Conservation (phyloP, 2,888 invertebrate species). For the Drosophila gaucha region DNA sequence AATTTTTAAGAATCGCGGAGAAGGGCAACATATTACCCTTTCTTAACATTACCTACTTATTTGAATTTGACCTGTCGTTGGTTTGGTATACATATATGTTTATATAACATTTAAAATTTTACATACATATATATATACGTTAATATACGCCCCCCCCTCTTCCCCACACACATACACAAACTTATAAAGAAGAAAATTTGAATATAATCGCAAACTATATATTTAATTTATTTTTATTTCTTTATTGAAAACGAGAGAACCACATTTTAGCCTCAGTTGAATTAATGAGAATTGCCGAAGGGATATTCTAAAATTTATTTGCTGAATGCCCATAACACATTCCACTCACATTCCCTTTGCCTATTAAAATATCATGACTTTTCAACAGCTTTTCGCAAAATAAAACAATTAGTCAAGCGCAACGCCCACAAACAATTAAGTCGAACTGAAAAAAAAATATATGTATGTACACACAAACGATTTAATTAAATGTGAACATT, state of each 20-base stretch:
- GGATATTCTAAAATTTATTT: too few relatives aligned
- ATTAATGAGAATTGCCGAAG: not conserved
- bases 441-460: not conserved
- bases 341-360: not conserved
- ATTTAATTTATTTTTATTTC: too few relatives aligned
- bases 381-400: conserved; percentile 1
- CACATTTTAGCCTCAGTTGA: not conserved
- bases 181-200: too few relatives aligned
- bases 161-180: not conserved
- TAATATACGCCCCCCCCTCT: not conserved
- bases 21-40: not conserved
- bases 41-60: not conserved
- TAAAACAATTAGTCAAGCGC: conserved; percentile 41
- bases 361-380: conserved; percentile 16
- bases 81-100: not conserved
- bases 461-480: conserved; percentile 6
- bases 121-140: not conserved
- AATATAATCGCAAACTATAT: too few relatives aligned
- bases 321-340: not conserved
- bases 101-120: too few relatives aligned
- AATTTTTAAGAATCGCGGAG: not conserved
- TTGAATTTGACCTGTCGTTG: too few relatives aligned
- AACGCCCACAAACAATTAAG: conserved; percentile 27
- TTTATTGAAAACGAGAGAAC: too few relatives aligned
- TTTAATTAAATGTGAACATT: conserved; percentile 11